phyloP scores from a whole-genome alignment of 2,113 vertebrate species.

The Pandion haliaetus region DNA sequence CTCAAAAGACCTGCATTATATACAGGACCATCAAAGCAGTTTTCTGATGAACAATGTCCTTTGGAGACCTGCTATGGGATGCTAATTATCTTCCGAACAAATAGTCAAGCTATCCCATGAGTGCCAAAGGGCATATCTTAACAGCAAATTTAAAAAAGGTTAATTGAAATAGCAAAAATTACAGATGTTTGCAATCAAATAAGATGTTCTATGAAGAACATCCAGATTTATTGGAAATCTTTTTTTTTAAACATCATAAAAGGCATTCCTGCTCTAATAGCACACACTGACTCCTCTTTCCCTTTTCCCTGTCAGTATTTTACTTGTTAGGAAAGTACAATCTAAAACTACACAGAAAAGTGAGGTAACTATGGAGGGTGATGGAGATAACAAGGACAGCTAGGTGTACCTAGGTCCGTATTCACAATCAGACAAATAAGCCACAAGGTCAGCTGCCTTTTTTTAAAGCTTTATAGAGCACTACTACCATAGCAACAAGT shows the following conservation, averaged over 20 bases:
- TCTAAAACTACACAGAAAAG: neutral
- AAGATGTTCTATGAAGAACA: neutral
- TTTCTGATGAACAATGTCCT: neutral
- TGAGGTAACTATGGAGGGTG: neutral
- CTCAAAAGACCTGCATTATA: neutral
- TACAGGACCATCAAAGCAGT: neutral
- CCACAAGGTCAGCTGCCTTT: neutral
- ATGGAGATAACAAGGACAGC: neutral
- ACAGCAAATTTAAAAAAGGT: conserved; percentile 44
- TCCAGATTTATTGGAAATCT: neutral
- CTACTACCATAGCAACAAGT: neutral
- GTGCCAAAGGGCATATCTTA: conserved; percentile 26
- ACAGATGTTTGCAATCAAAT: conserved; percentile 56
- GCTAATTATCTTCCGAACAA: conserved; percentile 50
- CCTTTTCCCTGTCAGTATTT: neutral
- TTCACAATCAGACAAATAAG: neutral
- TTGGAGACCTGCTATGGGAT: neutral
- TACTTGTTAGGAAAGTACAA: neutral
- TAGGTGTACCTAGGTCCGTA: neutral
- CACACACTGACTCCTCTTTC: neutral
- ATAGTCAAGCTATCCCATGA: conserved; percentile 18
- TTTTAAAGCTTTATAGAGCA: neutral
- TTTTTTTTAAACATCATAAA: neutral
- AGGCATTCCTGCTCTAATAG: neutral
- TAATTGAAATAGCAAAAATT: conserved; percentile 60